Percentiles rank a stretch among this genome's conserved stretches.
These are phyloP conservation scores for Psephotus haematonotus DNA, from an alignment of 2,113 vertebrate genomes.

Conservation along the genomic window DNA sequence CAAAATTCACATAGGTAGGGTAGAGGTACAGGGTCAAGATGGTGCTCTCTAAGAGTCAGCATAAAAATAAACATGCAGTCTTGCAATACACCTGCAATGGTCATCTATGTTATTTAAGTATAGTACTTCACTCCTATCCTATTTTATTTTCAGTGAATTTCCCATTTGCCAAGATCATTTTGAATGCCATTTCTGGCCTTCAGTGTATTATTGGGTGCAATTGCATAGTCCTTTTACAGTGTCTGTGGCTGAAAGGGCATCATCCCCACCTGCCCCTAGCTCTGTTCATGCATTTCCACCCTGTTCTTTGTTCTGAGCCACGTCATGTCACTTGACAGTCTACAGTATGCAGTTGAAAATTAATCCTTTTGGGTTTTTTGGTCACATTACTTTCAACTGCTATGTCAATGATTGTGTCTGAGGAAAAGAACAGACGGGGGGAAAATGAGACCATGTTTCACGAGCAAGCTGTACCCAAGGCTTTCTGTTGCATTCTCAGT, in stretches of 20 bases:
- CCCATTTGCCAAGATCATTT: background rate
- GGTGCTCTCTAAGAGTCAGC: background rate
- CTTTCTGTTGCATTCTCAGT: background rate
- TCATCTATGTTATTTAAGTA: background rate
- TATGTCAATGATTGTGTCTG: background rate
- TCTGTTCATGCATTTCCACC: background rate
- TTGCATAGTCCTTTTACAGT: background rate
- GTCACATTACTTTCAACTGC: background rate
- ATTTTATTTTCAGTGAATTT: background rate
- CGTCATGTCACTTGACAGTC: background rate
- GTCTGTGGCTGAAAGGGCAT: background rate
- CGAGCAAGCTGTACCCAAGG: background rate
- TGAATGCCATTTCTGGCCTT: background rate
- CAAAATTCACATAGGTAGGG: background rate
- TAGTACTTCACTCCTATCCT: background rate
- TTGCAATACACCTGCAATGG: background rate
- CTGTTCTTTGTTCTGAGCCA: background rate
- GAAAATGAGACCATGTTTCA: background rate
- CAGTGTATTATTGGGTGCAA: background rate
- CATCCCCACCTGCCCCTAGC: background rate
- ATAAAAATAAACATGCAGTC: background rate
- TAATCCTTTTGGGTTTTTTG: background rate
- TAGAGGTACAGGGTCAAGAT: background rate
- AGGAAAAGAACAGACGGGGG: background rate
- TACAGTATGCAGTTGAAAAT: background rate